Evolutionary conservation across 2,888 invertebrate species (phyloP), one percentile per base, ranked within the genome.

Genomic region (Toxonevra muliebris): DNA sequence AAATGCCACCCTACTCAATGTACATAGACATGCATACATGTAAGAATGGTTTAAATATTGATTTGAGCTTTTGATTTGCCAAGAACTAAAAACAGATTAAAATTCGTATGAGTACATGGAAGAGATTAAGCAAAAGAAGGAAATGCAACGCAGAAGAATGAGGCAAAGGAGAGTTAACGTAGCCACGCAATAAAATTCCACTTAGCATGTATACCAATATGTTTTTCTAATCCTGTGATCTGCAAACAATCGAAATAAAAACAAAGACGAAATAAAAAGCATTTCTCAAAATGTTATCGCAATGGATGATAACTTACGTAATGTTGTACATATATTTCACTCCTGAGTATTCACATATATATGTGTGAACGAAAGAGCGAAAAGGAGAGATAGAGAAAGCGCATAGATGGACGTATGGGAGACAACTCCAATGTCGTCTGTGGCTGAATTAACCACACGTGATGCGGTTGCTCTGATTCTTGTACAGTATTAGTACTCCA

Each of bases 101-200:
- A 48, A 48, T 48, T 48, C 12, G 8, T 5, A 15, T 15, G 48
- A 48, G 8, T 8, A 8, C 15, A 5, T n/a, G 48, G 48, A 48
- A 48, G 12, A 3, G 2, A 48, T 30, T 5, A 15, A n/a, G 48
- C 48, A 3, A n/a, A n/a, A n/a, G n/a, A n/a, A n/a, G n/a, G n/a
- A n/a, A n/a, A n/a, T n/a, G 15, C 15, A 17, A 53, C n/a, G 19
- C n/a, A 53, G 2, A 13, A 53, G 17, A 53, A 53, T 53, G 15
- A 53, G 53, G 53, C n/a, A 1, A 53, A 53, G 2, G 13, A 53
- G 19, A 2, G 13, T 19, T 17, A 2, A 53, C 19, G 53, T 53
- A 11, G 57, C 66, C 58, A 65, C 15, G 71, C 69, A 73, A 73
- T 73, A 73, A 73, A 73, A 71, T 69, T 66, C 69, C 71, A 73